These are phyloP conservation scores for Henricia sp. DNA, from an alignment of 53 echinoderm and acorn worm genomes.

Conservation along the genomic window DNA sequence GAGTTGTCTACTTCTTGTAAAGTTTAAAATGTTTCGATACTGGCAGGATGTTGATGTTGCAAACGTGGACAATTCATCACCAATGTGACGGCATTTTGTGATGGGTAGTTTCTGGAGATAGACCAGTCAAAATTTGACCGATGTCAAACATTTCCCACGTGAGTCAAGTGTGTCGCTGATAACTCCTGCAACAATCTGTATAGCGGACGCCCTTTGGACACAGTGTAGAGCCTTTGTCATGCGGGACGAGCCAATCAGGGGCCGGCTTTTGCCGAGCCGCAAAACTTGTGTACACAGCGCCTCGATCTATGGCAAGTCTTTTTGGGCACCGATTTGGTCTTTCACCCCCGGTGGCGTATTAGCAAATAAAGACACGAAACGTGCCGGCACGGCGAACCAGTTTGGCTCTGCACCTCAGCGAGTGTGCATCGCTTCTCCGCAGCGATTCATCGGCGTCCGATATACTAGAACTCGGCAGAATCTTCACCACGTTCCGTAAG, in stretches of 20 bases:
- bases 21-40: too few species aligned
- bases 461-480: background rate
- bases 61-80: constrained; percentile 2
- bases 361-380: constrained; percentile 21
- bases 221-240: constrained; percentile 34
- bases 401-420: constrained; percentile 7
- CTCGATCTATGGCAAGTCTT: constrained; percentile 42
- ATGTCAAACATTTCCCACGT: too few species aligned
- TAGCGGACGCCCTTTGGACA: constrained; percentile 37
- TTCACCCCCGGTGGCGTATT: constrained; percentile 25
- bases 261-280: constrained; percentile 50
- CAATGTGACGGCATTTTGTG: constrained; percentile 15
- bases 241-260: constrained; percentile 46
- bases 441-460: background rate
- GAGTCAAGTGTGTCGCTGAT: background rate
- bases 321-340: constrained; percentile 41
- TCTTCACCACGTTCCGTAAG: background rate
- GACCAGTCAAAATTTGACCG: too few species aligned
- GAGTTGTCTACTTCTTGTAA: too few species aligned
- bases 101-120: too few species aligned
- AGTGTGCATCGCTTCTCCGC: background rate
- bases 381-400: background rate
- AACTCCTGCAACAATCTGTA: constrained; percentile 40
- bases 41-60: too few species aligned
- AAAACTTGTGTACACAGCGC: constrained; percentile 44